Conservation (phyloP, 2,113 vertebrate species). For the Spermophilus dauricus region DNA sequence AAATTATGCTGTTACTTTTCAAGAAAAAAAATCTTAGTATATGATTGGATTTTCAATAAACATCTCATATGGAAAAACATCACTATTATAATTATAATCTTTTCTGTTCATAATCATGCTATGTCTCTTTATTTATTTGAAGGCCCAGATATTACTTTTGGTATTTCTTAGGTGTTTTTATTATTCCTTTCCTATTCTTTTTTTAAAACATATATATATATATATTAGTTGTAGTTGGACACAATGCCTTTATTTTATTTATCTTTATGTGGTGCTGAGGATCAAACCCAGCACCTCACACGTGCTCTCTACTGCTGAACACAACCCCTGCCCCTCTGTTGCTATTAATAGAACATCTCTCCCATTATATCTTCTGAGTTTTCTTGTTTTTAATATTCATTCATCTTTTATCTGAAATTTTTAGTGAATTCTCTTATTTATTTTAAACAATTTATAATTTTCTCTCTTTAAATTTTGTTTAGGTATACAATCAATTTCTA, state of each 20-base stretch:
- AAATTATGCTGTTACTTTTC: background rate
- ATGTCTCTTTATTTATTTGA: conserved; percentile 17
- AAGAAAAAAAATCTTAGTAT: background rate
- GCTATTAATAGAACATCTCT: background rate
- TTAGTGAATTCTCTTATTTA: background rate
- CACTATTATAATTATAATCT: background rate
- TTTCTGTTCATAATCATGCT: conserved; percentile 8
- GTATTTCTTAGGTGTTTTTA: background rate
- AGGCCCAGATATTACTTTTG: background rate
- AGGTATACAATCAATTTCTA: background rate
- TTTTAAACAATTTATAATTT: conserved; percentile 1
- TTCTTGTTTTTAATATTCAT: conserved; percentile 15
- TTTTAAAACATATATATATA: too few species aligned
- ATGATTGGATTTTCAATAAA: conserved; percentile 22
- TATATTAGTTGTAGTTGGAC: too few species aligned
- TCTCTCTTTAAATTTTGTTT: background rate
- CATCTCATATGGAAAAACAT: background rate
- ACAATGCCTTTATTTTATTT: too few species aligned
- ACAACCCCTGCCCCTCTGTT: background rate
- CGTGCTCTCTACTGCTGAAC: too few species aligned
- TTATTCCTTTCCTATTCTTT: background rate
- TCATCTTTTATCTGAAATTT: background rate
- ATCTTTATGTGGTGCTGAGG: too few species aligned
- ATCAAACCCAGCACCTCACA: too few species aligned
- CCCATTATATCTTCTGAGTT: background rate